Conservation (phyloP, 2,797 vertebrate genomes). For the Alfaro cultratus region DNA sequence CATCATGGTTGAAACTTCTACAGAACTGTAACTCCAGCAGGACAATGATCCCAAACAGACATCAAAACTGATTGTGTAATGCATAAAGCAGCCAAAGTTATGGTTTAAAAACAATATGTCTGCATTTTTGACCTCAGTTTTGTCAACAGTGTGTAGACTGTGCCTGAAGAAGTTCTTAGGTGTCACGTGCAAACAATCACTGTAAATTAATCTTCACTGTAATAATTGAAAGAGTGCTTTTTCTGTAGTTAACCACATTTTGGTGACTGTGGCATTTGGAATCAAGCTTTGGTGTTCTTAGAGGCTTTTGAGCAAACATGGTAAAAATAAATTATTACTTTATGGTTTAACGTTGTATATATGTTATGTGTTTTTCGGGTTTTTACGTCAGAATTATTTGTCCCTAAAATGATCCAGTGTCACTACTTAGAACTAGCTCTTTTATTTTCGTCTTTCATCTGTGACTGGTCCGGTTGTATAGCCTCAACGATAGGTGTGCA, state of each 20-base stretch:
- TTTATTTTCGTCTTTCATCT: too few relatives aligned
- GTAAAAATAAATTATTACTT: not conserved
- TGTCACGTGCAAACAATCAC: not conserved
- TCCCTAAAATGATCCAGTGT: not conserved
- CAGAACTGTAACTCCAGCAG: not conserved
- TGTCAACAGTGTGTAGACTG: not conserved
- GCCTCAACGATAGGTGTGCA: too few relatives aligned
- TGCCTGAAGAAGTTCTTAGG: not conserved
- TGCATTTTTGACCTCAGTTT: not conserved
- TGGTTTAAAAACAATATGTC: not conserved
- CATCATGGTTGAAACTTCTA: not conserved
- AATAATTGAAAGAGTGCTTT: not conserved
- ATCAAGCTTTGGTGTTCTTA: not conserved
- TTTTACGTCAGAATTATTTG: not conserved
- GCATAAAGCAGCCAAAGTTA: constrained; percentile 3
- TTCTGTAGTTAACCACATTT: not conserved
- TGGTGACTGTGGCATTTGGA: not conserved
- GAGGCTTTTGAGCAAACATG: not conserved
- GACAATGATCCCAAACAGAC: not conserved
- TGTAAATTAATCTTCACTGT: not conserved
- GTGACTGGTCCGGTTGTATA: too few relatives aligned
- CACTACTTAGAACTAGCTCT: too few relatives aligned
- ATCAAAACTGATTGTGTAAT: not conserved
- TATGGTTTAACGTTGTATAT: not conserved
- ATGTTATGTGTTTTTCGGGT: not conserved